Evolutionary conservation across 1,140 invertebrate genomes (phyloP).

Genomic region (Scaptodrosophila lebanonensis): DNA sequence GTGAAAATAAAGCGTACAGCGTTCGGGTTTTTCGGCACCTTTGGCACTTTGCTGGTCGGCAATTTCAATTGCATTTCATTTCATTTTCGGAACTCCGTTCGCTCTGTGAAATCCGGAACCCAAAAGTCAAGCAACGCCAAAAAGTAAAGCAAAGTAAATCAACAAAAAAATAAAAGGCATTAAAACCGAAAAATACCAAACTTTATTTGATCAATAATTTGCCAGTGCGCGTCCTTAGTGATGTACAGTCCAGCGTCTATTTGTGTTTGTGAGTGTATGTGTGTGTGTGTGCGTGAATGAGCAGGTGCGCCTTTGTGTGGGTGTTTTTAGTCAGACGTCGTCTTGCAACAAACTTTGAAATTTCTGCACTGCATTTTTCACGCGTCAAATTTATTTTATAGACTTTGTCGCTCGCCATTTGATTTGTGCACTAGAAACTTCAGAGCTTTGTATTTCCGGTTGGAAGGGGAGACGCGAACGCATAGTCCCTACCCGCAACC

Average conservation of each 20-base stretch:
- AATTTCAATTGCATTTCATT: constrained; percentile 11
- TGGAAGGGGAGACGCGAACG: constrained; percentile 36
- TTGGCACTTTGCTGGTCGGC: too few relatives aligned
- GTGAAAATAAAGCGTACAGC: too few relatives aligned
- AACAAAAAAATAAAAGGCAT: constrained; percentile 7
- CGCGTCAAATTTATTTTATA: constrained; percentile 71
- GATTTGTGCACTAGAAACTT: constrained; percentile 57
- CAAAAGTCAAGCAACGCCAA: background rate
- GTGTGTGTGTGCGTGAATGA: constrained; percentile 32
- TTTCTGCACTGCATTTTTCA: constrained; percentile 54
- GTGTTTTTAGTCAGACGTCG: too few relatives aligned
- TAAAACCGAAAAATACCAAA: constrained; percentile 25
- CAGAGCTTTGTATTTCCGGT: constrained; percentile 38
- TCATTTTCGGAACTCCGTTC: too few relatives aligned
- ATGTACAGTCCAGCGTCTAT: too few relatives aligned
- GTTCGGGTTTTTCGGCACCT: too few relatives aligned
- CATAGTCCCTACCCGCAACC: background rate
- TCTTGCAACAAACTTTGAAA: constrained; percentile 21
- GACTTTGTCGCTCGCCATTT: constrained; percentile 45
- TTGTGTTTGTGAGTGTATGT: background rate
- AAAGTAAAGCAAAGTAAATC: background rate
- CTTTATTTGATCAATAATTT: constrained; percentile 69
- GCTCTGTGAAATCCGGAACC: constrained; percentile 12
- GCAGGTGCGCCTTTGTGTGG: too few relatives aligned
- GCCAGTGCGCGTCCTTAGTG: constrained; percentile 62